Evolutionary conservation across 2,113 vertebrate genomes (phyloP), one percentile per base, ranked within the genome.

Genomic region (Chascanopsetta lugubris): DNA sequence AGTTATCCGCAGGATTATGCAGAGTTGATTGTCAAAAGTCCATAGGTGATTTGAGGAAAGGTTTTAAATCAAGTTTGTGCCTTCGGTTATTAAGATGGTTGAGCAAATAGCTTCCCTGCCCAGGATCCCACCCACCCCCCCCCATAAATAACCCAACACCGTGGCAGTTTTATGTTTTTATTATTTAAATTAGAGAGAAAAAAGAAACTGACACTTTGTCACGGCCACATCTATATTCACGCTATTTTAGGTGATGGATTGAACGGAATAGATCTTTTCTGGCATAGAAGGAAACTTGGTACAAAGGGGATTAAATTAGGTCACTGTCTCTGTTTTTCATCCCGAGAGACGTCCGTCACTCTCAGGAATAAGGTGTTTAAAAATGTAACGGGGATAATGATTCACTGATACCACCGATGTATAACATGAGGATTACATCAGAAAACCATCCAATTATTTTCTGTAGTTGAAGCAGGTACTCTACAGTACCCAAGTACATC

Each of bases 1-100:
- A 36, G 47, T 61, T 70, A 11, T 67, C 45, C 65, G 53, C 69
- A 50, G 26, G 55, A 72, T 51, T 72, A 82, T 67, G 49, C 49
- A 47, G 27, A 36, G 61, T 54, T 61, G 22, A 64, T 68, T 61
- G 43, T 48, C 36, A 65, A n/a, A 29, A 25, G 34, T 43, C 34
- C 8, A 18, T 4, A 15, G 20, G 69, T 62, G 25, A 54, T 30
- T 55, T 75, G 34, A 66, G 13, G 27, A 24, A 59, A 53, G 58
- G 32, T 25, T 60, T 45, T 40, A 15, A 3, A 36, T 60, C 8
- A 57, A 25, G n/a, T 49, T 34, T 65, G 59, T 46, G 42, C 60
- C 55, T 50, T 69, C 21, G 60, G 21, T 50, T 51, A 67, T 30
- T 17, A 29, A 7, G 27, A 25, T 27, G 36, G 24, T 55, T 59